Evolutionary conservation across 1,140 invertebrate genomes (phyloP).

Genomic region (Sitophilus oryzae): DNA sequence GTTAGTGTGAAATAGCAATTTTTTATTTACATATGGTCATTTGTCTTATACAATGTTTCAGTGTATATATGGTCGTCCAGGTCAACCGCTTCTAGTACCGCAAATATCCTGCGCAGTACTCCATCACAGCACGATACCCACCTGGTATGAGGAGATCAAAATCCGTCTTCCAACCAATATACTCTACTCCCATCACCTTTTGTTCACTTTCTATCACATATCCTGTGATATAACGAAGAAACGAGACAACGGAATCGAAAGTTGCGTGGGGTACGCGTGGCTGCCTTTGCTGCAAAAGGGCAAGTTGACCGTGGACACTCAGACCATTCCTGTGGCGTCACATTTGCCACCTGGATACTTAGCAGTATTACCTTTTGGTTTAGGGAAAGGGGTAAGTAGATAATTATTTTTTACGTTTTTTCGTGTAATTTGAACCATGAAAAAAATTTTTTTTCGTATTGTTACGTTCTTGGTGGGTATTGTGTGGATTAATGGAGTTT

Average conservation of each 20-base stretch:
- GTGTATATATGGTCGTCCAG: slow-evolving; percentile 72
- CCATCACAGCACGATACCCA: slow-evolving; percentile 74
- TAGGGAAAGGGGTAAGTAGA: slow-evolving; percentile 78
- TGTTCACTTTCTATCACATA: slow-evolving; percentile 87
- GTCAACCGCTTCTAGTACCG: slow-evolving; percentile 55
- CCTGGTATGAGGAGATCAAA: slow-evolving; percentile 88
- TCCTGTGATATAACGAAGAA: slow-evolving; percentile 82
- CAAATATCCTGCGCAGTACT: slow-evolving; percentile 65
- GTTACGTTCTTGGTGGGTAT: too few species aligned
- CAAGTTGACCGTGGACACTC: slow-evolving; percentile 72
- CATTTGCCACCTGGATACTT: slow-evolving; percentile 82
- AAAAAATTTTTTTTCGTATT: too few species aligned
- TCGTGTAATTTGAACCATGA: too few species aligned
- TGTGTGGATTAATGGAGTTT: too few species aligned
- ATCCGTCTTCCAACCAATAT: slow-evolving; percentile 73
- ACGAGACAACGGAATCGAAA: slow-evolving; percentile 72
- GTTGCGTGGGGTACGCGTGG: slow-evolving; percentile 88
- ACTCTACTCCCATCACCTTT: slow-evolving; percentile 70
- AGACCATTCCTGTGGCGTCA: slow-evolving; percentile 74
- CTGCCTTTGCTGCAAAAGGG: slow-evolving; percentile 75
- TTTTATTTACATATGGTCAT: too few species aligned
- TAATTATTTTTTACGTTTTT: slow-evolving; percentile 10
- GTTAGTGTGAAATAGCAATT: too few species aligned
- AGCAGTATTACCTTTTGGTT: slow-evolving; percentile 78
- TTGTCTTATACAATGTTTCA: too few species aligned